Conservation (phyloP, 2,888 invertebrate species). For the Cephus sareptanus region DNA sequence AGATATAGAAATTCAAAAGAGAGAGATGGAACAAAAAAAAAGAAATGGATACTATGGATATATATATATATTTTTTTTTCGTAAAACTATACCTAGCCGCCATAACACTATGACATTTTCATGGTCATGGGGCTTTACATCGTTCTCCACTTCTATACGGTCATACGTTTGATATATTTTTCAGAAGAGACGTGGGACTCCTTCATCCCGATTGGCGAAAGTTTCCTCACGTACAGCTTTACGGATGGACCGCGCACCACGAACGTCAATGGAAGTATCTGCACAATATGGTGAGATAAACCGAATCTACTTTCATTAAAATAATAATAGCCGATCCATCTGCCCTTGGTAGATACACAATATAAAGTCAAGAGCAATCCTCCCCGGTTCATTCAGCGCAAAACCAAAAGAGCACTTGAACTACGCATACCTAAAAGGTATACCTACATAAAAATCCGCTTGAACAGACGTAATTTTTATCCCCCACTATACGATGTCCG, state of each 20-base stretch:
- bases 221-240: conserved; percentile 18
- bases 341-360: background rate
- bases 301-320: background rate
- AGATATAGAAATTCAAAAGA: background rate
- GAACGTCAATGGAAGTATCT: conserved; percentile 10
- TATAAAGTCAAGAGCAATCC: background rate
- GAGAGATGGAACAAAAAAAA: background rate
- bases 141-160: background rate
- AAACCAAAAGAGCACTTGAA: too few relatives aligned
- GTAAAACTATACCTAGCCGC: background rate
- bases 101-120: background rate
- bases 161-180: background rate
- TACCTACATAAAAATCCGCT: background rate
- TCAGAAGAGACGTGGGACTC: conserved; percentile 5
- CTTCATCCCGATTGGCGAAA: conserved; percentile 19
- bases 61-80: too few relatives aligned
- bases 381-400: background rate
- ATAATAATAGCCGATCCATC: background rate
- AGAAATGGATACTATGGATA: background rate
- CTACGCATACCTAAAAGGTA: background rate
- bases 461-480: background rate
- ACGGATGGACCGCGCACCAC: conserved; percentile 23
- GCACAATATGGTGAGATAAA: conserved; percentile 9
- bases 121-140: background rate
- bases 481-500: background rate